Conservation (phyloP, 2,888 invertebrate species). For the Drosophila algonquin region DNA sequence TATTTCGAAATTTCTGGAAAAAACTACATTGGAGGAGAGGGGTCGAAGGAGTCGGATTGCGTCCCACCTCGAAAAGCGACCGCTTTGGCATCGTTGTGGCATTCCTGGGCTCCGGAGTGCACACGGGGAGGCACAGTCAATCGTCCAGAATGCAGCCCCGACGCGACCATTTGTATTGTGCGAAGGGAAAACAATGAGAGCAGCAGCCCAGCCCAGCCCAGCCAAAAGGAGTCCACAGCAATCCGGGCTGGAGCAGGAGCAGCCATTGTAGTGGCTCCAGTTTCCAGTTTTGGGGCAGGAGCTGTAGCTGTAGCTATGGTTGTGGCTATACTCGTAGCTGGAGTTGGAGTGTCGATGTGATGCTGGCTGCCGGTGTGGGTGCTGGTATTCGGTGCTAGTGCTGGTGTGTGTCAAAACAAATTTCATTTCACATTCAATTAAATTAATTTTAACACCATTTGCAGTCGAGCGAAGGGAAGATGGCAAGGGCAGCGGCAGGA, state of each 20-base stretch:
- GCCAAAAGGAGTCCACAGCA: conserved; percentile 64
- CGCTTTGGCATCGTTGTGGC: neutral
- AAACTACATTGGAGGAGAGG: neutral
- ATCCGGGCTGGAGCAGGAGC: conserved; percentile 34
- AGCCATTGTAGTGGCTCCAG: neutral
- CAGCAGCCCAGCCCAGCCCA: conserved; percentile 33
- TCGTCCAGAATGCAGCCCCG: conserved; percentile 34
- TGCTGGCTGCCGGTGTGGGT: conserved; percentile 12
- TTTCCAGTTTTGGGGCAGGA: conserved; percentile 10
- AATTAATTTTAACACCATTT: conserved; percentile 81
- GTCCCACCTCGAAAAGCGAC: conserved; percentile 3
- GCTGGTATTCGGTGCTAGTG: conserved; percentile 22
- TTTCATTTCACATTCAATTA: conserved; percentile 82
- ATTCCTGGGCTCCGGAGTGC: neutral
- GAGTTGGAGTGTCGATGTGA: conserved; percentile 22
- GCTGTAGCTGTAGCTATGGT: conserved; percentile 8
- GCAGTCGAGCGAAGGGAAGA: conserved; percentile 44
- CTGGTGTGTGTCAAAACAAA: conserved; percentile 77
- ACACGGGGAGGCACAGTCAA: conserved; percentile 6
- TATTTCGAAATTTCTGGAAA: neutral
- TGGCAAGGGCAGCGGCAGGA: conserved; percentile 9
- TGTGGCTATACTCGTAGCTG: conserved; percentile 29
- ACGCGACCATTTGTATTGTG: conserved; percentile 31
- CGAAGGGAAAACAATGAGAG: conserved; percentile 66
- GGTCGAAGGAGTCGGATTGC: neutral